Base-by-base conservation (phyloP, 2,888 invertebrate genomes). In the Lasioglossum villosulum region DNA sequence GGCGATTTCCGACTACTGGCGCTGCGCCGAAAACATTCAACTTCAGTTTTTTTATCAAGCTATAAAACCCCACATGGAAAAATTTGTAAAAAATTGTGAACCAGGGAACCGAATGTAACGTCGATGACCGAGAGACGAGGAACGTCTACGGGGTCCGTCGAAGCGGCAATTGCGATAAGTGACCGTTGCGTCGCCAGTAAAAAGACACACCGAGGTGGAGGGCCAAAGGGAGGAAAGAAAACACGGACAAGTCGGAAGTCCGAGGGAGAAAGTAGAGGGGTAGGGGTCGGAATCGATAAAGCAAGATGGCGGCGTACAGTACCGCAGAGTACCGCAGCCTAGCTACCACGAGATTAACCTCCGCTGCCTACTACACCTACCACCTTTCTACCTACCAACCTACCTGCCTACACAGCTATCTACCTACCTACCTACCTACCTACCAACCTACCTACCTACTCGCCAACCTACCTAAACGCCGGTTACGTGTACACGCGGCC, bases 291-390 rank as follows among this genome's bases (percentile, higher is more conserved):
- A 92, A 92, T 93, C 93, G 93, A 93, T 93, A 92, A 92, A 92
- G 88, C 94, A 94, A 94, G 93, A 94, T 94, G 94, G 94, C 94
- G 93, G 91, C 85, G 90, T 90, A 91, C 88, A 92, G 91, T 93
- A 92, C 93, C 93, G 93, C 93, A 93, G 92, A 92, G 92, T 93
- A 93, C 93, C 94, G 94, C 94, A 94, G 90, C 92, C 92, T 87
- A 93, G 92, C 91, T 91, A 90, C 93, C 93, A 88, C 90, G 90
- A 92, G 92, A 92, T 93, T 93, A 94, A 92, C 92, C 91, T 89
- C 88, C 70, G 83, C 82, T 79, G 80, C 78, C 59, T 59, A 59
- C 59, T 80, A 80, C 83, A 82, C 71, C 80, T 76, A 76, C 75
- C 84, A 73, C 75, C 84, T 78, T 78, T 56, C 85, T 78, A 83